Evolutionary conservation across 2,888 invertebrate genomes (phyloP).

Genomic region (Nephrotoma flavescens): DNA sequence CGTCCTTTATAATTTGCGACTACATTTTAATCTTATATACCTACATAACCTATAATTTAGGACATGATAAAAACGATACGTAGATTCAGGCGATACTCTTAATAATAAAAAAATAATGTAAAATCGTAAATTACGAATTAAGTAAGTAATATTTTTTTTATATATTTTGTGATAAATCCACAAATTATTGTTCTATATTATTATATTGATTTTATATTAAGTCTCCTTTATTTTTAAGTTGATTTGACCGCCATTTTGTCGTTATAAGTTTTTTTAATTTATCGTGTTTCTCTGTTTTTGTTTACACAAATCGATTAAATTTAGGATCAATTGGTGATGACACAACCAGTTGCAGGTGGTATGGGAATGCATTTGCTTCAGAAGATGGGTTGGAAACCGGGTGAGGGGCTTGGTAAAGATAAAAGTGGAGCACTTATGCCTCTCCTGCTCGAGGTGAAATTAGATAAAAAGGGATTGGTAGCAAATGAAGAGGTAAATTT

Average conservation of each 20-base stretch:
- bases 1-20: background rate
- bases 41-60: background rate
- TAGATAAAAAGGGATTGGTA: slow-evolving; percentile 81
- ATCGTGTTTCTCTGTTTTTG: background rate
- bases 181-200: background rate
- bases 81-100: background rate
- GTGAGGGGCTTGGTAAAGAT: slow-evolving; percentile 91
- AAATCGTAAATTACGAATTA: background rate
- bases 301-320: slow-evolving; percentile 11
- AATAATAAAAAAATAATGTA: background rate
- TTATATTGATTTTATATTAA: background rate
- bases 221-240: background rate
- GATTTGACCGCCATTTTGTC: background rate
- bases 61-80: background rate
- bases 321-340: slow-evolving; percentile 79
- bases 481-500: slow-evolving; percentile 53
- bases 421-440: slow-evolving; percentile 86
- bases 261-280: background rate
- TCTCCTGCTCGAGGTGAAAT: slow-evolving; percentile 82
- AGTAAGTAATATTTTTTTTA: background rate
- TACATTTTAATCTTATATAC: background rate
- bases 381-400: slow-evolving; percentile 98
- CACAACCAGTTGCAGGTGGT: slow-evolving; percentile 84
- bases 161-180: background rate
- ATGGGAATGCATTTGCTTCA: slow-evolving; percentile 94